A percentile compares a stretch with the other conserved stretches of the same genome.
These are phyloP conservation scores for Gavialis gangeticus DNA, from an alignment of 2,113 vertebrate species.

Conservation along the genomic window DNA sequence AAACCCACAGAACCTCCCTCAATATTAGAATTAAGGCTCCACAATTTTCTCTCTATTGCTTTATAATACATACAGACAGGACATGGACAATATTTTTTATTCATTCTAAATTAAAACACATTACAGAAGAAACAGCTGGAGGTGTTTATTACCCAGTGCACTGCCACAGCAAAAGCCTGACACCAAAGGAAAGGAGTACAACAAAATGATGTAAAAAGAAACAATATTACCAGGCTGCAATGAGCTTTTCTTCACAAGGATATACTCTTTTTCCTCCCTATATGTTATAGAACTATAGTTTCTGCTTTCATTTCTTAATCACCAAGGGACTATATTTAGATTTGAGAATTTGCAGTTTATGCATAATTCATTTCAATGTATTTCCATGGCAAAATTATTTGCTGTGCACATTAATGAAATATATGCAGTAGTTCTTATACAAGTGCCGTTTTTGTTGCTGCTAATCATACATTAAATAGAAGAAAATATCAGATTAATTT, in stretches of 20 bases:
- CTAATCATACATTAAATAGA: not conserved
- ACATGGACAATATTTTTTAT: conserved; percentile 7
- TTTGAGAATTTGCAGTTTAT: not conserved
- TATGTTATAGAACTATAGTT: not conserved
- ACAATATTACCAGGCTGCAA: not conserved
- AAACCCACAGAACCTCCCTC: not conserved
- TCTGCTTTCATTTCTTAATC: not conserved
- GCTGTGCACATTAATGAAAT: not conserved
- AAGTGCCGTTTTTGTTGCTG: not conserved
- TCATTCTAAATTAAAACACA: conserved; percentile 36
- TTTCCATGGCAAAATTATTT: conserved; percentile 13
- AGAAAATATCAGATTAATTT: not conserved
- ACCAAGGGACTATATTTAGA: not conserved
- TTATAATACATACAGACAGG: not conserved
- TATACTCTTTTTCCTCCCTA: not conserved
- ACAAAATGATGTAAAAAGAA: not conserved
- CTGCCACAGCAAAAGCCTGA: not conserved
- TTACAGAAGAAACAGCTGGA: conserved; percentile 24
- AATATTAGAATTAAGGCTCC: not conserved
- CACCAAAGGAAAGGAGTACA: conserved; percentile 2
- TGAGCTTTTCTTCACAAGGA: not conserved
- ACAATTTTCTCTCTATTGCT: not conserved
- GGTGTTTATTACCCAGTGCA: not conserved
- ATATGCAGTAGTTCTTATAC: not conserved
- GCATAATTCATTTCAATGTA: not conserved